Conservation (phyloP, 2,113 vertebrate genomes). For the Pelodiscus sinensis region DNA sequence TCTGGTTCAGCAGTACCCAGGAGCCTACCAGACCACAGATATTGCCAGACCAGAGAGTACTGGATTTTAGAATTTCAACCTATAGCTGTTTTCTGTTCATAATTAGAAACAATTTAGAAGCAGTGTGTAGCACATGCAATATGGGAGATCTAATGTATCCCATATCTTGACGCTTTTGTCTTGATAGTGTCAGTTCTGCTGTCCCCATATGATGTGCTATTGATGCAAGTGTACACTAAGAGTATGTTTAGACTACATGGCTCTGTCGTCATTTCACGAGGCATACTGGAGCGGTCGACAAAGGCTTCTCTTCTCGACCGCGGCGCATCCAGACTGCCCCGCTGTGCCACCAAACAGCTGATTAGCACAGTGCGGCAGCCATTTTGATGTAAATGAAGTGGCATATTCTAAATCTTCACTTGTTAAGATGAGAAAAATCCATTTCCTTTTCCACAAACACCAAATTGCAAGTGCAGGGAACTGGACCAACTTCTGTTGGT, state of each 20-base stretch:
- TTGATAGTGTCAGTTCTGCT: not conserved
- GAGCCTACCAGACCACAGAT: no score
- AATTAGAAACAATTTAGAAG: not conserved
- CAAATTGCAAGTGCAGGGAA: not conserved
- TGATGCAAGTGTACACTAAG: not conserved
- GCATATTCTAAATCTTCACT: not conserved
- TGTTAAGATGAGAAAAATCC: not conserved
- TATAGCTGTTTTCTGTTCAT: not conserved
- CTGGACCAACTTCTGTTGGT: not conserved
- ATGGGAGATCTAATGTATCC: not conserved
- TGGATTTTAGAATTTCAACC: no score
- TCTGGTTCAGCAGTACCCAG: no score
- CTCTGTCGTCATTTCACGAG: no score
- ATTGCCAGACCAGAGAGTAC: no score
- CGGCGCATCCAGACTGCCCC: no score
- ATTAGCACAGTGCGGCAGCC: no score
- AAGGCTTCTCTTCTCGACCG: no score
- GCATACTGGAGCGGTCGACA: no score
- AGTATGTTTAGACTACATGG: no score
- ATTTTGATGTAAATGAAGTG: no score
- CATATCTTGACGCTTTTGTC: not conserved
- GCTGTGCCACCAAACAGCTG: no score
- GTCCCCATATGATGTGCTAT: not conserved
- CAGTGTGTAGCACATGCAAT: not conserved
- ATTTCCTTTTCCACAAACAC: not conserved